Conservation (phyloP, 2,113 vertebrate species). For the Chrysemys picta region DNA sequence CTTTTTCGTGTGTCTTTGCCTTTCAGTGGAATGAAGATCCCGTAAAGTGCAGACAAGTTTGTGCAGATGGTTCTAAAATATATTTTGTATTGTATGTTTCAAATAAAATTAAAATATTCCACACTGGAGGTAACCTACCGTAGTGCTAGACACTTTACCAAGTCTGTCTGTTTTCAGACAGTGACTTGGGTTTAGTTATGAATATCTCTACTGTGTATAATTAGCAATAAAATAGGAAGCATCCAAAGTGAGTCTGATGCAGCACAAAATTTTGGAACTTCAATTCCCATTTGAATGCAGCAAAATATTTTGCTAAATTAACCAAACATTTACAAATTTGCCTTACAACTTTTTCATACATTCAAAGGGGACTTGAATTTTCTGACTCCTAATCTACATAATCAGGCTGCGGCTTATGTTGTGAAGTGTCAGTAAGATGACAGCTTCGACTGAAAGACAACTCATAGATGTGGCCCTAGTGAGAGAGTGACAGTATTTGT, state of each 20-base stretch:
- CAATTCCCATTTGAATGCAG: neutral
- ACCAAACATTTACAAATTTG: conserved; percentile 2
- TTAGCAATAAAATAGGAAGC: neutral
- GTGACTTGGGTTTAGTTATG: neutral
- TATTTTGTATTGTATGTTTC: neutral
- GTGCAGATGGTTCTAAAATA: neutral
- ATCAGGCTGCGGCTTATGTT: conserved; percentile 13
- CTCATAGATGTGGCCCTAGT: neutral
- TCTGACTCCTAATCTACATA: conserved; percentile 33
- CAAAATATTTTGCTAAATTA: neutral
- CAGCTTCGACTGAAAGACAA: conserved; percentile 25
- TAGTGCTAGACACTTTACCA: neutral
- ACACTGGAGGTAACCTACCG: neutral
- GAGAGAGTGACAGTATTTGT: conserved; percentile 23
- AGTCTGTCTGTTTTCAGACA: neutral
- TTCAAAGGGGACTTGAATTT: conserved; percentile 9
- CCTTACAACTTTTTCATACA: neutral
- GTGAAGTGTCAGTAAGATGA: neutral
- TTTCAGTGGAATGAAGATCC: neutral
- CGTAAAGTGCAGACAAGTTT: neutral
- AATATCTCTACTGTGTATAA: neutral
- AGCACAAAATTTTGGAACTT: neutral
- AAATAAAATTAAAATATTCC: neutral
- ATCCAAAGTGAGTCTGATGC: neutral
- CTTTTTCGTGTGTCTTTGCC: neutral